Evolutionary conservation across 2,888 invertebrate genomes (phyloP), one percentile per base, ranked within the genome.

Genomic region (Erannis defoliaria): DNA sequence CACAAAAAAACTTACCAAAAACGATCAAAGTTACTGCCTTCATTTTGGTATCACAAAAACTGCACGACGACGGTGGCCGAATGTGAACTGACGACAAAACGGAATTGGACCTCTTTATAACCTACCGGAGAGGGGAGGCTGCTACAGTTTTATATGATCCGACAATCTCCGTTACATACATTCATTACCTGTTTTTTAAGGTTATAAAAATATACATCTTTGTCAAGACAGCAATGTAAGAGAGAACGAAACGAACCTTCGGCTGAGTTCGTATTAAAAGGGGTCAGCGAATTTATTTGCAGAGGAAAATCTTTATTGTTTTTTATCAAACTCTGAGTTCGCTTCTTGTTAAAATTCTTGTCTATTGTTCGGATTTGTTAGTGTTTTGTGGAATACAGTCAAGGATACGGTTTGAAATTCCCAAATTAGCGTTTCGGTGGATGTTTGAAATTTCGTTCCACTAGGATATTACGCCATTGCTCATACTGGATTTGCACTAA

Each of bases 11-110:
- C 91, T 90, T 71, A 91, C 91, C 91, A 53, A 91, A 86, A 76
- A 89, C 71, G 75, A 88, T 73, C 55, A 91, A 72, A 63, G 84
- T 84, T 40, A 81, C 71, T 43, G 83, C 77, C 83, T 86, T 91
- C 91, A 91, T 91, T 66, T 74, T 73, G 55, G 31, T 50, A 51
- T 10, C 66, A 70, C 73, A 75, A 56, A 73, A 80, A 78, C 72
- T 72, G 76, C 68, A 67, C 79, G 64, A 12, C 31, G 49, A 12
- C 37, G 48, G 26, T 45, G 55, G 16, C 77, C 71, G 62, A 72
- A 72, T 58, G 73, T 73, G 69, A 73, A 88, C 87, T 89, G 85
- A 63, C 61, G 73, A 67, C 66, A 70, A 50, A 65, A 55, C 73
- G 66, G 74, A 69, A 68, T 74, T 71, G 60, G 63, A 69, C 72